These are phyloP conservation scores for Mythimna ferrago DNA, from an alignment of 2,888 invertebrate genomes.

Conservation along the genomic window DNA sequence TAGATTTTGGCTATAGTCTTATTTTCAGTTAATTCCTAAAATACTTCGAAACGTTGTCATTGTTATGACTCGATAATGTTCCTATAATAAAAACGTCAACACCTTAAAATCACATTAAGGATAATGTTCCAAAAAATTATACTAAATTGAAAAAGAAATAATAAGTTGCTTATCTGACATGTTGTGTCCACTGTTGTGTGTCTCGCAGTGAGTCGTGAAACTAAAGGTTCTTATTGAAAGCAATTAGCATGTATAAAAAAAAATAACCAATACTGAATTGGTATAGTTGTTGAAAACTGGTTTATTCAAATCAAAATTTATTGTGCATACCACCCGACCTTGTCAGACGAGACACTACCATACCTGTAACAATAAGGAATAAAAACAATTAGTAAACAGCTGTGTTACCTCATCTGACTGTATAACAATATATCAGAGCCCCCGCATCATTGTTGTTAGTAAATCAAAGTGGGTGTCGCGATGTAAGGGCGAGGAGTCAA, in stretches of 20 bases:
- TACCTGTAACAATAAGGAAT: slow-evolving; percentile 87
- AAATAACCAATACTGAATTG: slow-evolving; percentile 28
- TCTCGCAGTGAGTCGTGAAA: slow-evolving; percentile 40
- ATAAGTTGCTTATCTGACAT: slow-evolving; percentile 48
- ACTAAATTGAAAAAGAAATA: slow-evolving; percentile 43
- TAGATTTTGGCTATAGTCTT: too few relatives aligned
- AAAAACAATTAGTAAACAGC: slow-evolving; percentile 86
- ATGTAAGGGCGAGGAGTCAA: slow-evolving; percentile 59
- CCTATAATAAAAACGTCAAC: slow-evolving; percentile 26
- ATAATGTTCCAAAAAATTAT: slow-evolving; percentile 20
- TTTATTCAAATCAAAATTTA: slow-evolving; percentile 25
- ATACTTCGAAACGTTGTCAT: slow-evolving; percentile 10
- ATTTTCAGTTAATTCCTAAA: not conserved
- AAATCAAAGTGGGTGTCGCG: slow-evolving; percentile 78
- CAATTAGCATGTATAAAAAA: slow-evolving; percentile 41
- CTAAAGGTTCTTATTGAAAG: slow-evolving; percentile 41
- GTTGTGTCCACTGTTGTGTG: slow-evolving; percentile 6
- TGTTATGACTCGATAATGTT: not conserved
- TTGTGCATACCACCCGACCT: slow-evolving; percentile 64
- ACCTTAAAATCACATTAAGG: slow-evolving; percentile 36
- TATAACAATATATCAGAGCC: slow-evolving; percentile 83
- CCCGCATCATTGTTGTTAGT: slow-evolving; percentile 86
- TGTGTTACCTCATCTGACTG: slow-evolving; percentile 78
- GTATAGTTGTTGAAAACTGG: slow-evolving; percentile 22
- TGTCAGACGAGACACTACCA: slow-evolving; percentile 72